Conservation (phyloP, 92 coral and sea anemone genomes). For the Phymanthus crucifer region DNA sequence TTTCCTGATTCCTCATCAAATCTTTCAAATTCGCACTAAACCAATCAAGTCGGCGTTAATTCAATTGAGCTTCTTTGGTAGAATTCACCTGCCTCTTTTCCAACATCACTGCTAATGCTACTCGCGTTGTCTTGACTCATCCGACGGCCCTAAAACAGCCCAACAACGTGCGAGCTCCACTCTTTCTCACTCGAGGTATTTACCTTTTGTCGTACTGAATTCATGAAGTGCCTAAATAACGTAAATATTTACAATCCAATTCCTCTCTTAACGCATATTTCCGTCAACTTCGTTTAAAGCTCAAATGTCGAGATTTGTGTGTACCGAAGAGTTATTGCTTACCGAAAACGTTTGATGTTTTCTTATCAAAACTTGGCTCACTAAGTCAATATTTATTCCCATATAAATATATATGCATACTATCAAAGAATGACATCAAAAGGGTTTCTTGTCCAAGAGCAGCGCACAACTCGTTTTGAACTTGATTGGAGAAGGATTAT, state of each 20-base stretch:
- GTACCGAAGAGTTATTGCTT: conserved; percentile 33
- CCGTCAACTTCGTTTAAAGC: conserved; percentile 45
- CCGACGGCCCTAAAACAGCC: neutral
- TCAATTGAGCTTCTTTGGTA: conserved; percentile 32
- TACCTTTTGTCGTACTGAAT: neutral
- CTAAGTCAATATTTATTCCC: conserved; percentile 48
- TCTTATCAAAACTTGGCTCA: conserved; percentile 27
- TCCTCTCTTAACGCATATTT: conserved; percentile 27
- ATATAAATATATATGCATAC: conserved; percentile 23
- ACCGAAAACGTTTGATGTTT: conserved; percentile 34
- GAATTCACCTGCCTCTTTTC: conserved; percentile 26
- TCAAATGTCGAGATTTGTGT: conserved; percentile 35
- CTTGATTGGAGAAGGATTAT: conserved; percentile 33
- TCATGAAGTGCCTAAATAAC: conserved; percentile 25
- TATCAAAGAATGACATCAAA: conserved; percentile 31
- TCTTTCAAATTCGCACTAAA: conserved; percentile 29
- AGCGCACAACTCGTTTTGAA: conserved; percentile 13
- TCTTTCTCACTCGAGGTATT: neutral
- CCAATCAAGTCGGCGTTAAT: conserved; percentile 41
- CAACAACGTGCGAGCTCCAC: neutral
- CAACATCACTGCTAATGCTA: conserved; percentile 9
- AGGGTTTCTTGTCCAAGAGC: conserved; percentile 5
- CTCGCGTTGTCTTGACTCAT: neutral
- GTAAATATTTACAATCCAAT: conserved; percentile 36
- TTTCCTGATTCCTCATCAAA: conserved; percentile 18